phyloP scores from a whole-genome alignment of 2,113 vertebrate species.

The Lepidothrix coronata region DNA sequence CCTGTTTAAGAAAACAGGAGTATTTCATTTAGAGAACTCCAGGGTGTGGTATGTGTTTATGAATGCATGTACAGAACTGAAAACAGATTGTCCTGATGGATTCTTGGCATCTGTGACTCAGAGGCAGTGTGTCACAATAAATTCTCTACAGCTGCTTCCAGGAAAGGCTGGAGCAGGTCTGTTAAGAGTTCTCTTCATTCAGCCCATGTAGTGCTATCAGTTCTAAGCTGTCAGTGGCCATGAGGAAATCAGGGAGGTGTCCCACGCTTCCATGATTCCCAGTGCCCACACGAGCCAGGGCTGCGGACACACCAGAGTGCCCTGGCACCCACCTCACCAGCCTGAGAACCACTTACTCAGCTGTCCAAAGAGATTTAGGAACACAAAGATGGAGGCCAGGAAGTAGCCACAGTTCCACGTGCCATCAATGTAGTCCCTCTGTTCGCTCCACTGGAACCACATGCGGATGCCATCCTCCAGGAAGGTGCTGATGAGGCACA shows the following conservation, averaged over 20 bases:
- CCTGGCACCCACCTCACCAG: background rate
- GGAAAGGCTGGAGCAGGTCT: background rate
- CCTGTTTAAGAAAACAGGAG: background rate
- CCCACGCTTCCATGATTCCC: background rate
- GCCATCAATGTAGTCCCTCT: slow-evolving; percentile 93
- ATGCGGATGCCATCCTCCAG: slow-evolving; percentile 97
- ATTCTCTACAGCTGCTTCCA: background rate
- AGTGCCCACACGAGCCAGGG: background rate
- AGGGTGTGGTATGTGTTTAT: background rate
- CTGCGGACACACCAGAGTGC: background rate
- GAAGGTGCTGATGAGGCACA: slow-evolving; percentile 98
- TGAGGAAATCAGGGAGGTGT: background rate
- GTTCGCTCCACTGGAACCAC: slow-evolving; percentile 99
- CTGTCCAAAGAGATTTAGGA: slow-evolving; percentile 93
- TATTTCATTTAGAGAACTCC: background rate
- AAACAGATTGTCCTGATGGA: background rate
- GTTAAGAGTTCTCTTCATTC: background rate
- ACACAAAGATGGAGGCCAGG: slow-evolving; percentile 90
- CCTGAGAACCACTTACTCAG: slow-evolving; percentile 81
- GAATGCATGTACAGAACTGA: background rate
- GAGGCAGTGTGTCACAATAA: background rate
- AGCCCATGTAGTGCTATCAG: background rate
- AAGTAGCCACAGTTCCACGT: slow-evolving; percentile 96
- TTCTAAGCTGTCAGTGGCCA: background rate
- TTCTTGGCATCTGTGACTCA: background rate